Evolutionary conservation across 1,140 invertebrate genomes (phyloP).

Genomic region (Meloidogyne chitwoodi): DNA sequence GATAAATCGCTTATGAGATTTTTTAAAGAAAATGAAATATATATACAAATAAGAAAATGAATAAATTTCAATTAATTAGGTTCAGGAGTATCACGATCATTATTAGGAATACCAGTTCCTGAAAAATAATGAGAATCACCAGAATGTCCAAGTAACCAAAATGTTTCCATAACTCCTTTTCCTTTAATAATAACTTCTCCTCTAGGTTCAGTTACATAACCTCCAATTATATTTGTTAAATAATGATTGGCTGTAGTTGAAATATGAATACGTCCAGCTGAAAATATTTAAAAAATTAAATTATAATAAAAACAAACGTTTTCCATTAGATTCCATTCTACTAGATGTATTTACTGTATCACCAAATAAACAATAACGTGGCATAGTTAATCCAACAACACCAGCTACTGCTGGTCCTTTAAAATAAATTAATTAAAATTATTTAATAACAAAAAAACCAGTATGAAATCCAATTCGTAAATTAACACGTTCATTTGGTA

Average conservation of each 20-base stretch:
- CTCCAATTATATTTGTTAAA: slow-evolving; percentile 37
- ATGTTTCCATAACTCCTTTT: slow-evolving; percentile 65
- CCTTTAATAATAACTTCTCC: slow-evolving; percentile 59
- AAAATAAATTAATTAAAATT: neutral
- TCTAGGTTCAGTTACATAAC: slow-evolving; percentile 12
- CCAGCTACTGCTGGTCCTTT: neutral
- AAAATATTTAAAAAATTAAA: slow-evolving; percentile 10
- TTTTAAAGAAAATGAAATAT: too few relatives aligned
- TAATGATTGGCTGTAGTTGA: slow-evolving; percentile 43
- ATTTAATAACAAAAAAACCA: slow-evolving; percentile 42
- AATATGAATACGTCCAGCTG: slow-evolving; percentile 52
- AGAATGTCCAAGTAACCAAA: neutral
- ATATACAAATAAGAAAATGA: too few relatives aligned
- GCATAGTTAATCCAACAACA: slow-evolving; percentile 61
- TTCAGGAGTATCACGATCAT: too few relatives aligned
- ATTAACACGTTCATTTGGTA: slow-evolving; percentile 77
- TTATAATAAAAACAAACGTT: slow-evolving; percentile 32
- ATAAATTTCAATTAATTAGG: too few relatives aligned
- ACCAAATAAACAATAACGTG: slow-evolving; percentile 69
- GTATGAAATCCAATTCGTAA: slow-evolving; percentile 68
- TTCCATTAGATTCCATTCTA: slow-evolving; percentile 72
- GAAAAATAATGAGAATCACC: neutral
- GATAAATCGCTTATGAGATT: too few relatives aligned
- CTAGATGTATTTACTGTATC: slow-evolving; percentile 88
- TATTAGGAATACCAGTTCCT: too few relatives aligned